Evolutionary conservation across 1,140 invertebrate genomes (phyloP).

Genomic region (Dufourea novaeangliae): DNA sequence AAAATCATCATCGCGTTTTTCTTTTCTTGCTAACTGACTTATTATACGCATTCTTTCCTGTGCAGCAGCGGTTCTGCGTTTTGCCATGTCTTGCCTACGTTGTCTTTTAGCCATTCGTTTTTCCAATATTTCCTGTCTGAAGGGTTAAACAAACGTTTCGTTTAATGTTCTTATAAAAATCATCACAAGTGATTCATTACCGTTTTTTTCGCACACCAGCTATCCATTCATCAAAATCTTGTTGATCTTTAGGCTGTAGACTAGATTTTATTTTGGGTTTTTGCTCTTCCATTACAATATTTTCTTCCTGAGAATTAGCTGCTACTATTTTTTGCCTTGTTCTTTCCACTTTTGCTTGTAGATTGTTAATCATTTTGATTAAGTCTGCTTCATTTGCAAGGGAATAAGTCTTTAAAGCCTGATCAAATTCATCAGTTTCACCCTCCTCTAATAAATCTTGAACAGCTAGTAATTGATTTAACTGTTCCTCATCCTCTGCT

Average conservation of each 20-base stretch:
- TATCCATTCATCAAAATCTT: conserved; percentile 87
- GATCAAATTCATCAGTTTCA: conserved; percentile 88
- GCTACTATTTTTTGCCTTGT: conserved; percentile 90
- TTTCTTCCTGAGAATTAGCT: conserved; percentile 85
- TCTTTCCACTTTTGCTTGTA: conserved; percentile 90
- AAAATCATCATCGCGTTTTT: conserved; percentile 95
- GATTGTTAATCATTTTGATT: conserved; percentile 88
- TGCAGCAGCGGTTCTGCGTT: conserved; percentile 92
- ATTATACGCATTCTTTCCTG: conserved; percentile 97
- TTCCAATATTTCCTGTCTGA: conserved; percentile 85
- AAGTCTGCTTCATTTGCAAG: conserved; percentile 84
- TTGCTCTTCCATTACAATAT: conserved; percentile 83
- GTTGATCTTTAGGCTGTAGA: conserved; percentile 84
- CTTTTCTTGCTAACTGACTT: conserved; percentile 91
- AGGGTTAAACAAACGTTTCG: conserved; percentile 21
- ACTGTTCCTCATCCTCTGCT: conserved; percentile 93
- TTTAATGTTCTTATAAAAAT: conserved; percentile 10
- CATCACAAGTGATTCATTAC: conserved; percentile 72
- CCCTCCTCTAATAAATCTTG: conserved; percentile 91
- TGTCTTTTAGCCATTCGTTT: conserved; percentile 87
- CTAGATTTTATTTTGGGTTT: conserved; percentile 82
- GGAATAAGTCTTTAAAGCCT: conserved; percentile 84
- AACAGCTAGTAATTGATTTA: conserved; percentile 89
- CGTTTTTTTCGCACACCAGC: conserved; percentile 85
- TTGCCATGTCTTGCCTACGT: conserved; percentile 92